These are phyloP conservation scores for Python bivittatus DNA, from an alignment of 2,113 vertebrate species.

Conservation along the genomic window DNA sequence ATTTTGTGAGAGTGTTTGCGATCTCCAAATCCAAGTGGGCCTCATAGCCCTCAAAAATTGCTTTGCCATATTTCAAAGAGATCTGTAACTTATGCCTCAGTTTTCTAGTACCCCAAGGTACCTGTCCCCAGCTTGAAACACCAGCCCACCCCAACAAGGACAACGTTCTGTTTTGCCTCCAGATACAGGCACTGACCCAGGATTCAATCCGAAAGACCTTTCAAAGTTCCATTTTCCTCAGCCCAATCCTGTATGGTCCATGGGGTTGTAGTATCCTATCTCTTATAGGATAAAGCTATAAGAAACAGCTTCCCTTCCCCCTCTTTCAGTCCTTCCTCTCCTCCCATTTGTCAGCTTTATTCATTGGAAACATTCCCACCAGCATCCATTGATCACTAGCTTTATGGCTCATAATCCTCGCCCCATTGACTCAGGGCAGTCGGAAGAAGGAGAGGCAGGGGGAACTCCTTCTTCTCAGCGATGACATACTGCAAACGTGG, in stretches of 20 bases:
- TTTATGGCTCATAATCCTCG: conserved; percentile 67
- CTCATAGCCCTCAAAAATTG: background rate
- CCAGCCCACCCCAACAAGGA: background rate
- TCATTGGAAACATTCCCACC: conserved; percentile 69
- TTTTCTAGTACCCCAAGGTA: background rate
- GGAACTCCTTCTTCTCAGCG: background rate
- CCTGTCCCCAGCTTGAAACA: background rate
- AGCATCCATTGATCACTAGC: conserved; percentile 69
- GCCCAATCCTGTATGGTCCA: background rate
- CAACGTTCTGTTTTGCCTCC: background rate
- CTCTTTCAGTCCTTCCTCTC: conserved; percentile 14
- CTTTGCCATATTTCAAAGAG: background rate
- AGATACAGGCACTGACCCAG: background rate
- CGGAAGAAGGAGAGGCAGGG: background rate
- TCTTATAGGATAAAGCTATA: background rate
- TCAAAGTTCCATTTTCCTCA: background rate
- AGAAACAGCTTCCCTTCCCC: conserved; percentile 11
- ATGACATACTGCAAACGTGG: background rate
- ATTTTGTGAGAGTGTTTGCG: background rate
- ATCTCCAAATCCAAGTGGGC: background rate
- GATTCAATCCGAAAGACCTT: background rate
- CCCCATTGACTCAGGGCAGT: conserved; percentile 55
- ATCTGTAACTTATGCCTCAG: background rate
- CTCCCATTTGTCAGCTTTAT: conserved; percentile 59
- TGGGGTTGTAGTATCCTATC: too few species aligned